These are phyloP conservation scores for Oophaga pumilio DNA, from an alignment of 2,113 vertebrate species.

Conservation along the genomic window DNA sequence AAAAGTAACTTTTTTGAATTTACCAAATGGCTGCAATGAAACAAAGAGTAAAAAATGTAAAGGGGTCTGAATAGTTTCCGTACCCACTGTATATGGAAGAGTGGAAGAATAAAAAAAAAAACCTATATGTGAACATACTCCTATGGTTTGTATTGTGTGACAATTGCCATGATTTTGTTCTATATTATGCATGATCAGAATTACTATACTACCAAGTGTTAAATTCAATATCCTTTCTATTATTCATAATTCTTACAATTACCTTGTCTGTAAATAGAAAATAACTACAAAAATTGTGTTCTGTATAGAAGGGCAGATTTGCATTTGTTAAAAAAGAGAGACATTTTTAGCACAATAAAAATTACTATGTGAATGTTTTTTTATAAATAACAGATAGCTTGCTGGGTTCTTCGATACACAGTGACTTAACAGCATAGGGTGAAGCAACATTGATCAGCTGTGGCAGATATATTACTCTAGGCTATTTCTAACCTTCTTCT, in stretches of 20 bases:
- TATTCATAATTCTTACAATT: not conserved
- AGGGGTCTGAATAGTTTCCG: too few species aligned
- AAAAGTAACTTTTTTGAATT: too few species aligned
- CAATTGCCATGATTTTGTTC: too few species aligned
- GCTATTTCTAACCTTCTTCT: slow-evolving; percentile 33
- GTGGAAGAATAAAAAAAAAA: too few species aligned
- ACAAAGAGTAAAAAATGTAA: too few species aligned
- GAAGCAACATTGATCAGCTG: not conserved
- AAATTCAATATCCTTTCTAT: too few species aligned
- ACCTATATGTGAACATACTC: too few species aligned
- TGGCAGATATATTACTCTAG: not conserved
- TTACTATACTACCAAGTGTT: too few species aligned
- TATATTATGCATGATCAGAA: too few species aligned
- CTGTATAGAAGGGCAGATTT: not conserved
- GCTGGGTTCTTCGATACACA: not conserved
- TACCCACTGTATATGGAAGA: too few species aligned
- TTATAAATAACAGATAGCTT: not conserved
- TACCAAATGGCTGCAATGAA: too few species aligned
- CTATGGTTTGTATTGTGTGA: too few species aligned
- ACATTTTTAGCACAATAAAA: not conserved
- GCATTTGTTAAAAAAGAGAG: not conserved
- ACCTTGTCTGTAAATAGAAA: not conserved
- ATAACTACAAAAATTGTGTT: not conserved
- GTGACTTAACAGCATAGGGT: not conserved
- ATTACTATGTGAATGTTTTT: not conserved